Base-by-base conservation (phyloP, 2,797 vertebrate species). In the Hoplostethus atlanticus region DNA sequence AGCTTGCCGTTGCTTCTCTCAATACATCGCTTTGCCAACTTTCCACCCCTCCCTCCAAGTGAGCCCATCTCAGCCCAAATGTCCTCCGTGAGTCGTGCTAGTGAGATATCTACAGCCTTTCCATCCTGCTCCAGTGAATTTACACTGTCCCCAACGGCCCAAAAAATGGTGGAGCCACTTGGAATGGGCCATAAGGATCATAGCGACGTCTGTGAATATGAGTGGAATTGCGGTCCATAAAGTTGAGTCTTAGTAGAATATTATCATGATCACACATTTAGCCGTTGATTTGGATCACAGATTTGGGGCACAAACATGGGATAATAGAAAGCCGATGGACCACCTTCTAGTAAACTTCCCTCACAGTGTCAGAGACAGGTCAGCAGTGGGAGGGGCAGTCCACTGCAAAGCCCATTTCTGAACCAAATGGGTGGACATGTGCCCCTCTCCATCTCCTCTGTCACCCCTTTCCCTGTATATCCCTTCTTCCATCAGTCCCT, bases 1-100 rank as follows among this genome's bases (percentile, higher is more conserved):
- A 61, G 65, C 62, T 71, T 71, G 34, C 54, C 61, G 10, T 66
- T 42, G 60, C 50, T 62, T 65, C 11, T 68, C 42, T 64, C 47
- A 11, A 31, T 54, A 65, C 13, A 46, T 52, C 28, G 66, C 21
- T 38, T 52, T 3, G 54, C 64, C 58, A 28, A 66, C 73, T 75
- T 71, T 64, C 46, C 21, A 71, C 12, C n/a, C 5, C 12, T 28
- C n/a, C 34, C 42, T 10, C 10, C 2, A 42, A 21, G 11, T 62
- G 34, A 40, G 36, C 10, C 25, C 52, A 15, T 28, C 52, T 53
- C 52, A 53, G 25, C 55, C 15, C 46, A n/a, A 46, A 68, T 57
- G 4, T 74, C 71, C 6, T 11, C n/a, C 67, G 40, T 76, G 65
- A 58, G 65, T 68, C 65, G 62, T 36, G 36, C 34, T 53, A 21